A percentile compares a stretch with the other conserved stretches of the same genome.
Evolutionary conservation across 2,113 vertebrate species (phyloP).

Genomic region (Salvelinus sp.): DNA sequence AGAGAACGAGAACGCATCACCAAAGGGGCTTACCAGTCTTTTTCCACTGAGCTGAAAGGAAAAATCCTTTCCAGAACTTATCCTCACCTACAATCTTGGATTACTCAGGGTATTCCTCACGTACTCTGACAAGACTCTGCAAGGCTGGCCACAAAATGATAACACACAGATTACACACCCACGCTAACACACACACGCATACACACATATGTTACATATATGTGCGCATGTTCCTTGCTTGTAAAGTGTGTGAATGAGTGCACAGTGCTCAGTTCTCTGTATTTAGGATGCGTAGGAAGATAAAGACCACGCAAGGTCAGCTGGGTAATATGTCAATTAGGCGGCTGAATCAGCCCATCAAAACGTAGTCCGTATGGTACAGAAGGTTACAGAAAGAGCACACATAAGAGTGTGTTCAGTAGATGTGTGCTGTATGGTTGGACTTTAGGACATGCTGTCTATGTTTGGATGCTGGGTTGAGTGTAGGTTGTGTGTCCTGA

Average conservation of each 20-base stretch:
- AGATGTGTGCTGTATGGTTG: too few species aligned
- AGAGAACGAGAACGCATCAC: slow-evolving; percentile 13
- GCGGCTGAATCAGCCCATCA: slow-evolving; percentile 61
- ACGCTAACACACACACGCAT: not conserved
- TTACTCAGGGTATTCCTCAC: slow-evolving; percentile 45
- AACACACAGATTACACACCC: slow-evolving; percentile 27
- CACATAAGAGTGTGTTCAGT: not conserved
- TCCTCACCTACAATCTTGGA: slow-evolving; percentile 56
- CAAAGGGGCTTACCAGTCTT: slow-evolving; percentile 52
- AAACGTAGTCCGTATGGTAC: slow-evolving; percentile 50
- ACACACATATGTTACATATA: not conserved
- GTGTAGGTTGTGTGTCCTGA: too few species aligned
- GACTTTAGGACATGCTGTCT: too few species aligned
- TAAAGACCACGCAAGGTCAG: slow-evolving; percentile 59
- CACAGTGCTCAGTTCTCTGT: slow-evolving; percentile 38
- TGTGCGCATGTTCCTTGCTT: not conserved
- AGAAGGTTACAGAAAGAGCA: slow-evolving; percentile 58
- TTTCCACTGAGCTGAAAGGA: slow-evolving; percentile 45
- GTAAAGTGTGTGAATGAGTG: slow-evolving; percentile 35
- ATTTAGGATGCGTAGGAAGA: slow-evolving; percentile 63
- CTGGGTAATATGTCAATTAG: slow-evolving; percentile 63
- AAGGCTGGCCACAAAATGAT: slow-evolving; percentile 41
- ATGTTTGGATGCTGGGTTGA: too few species aligned
- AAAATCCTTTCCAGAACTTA: slow-evolving; percentile 46
- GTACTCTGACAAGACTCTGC: slow-evolving; percentile 20